phyloP scores from a whole-genome alignment of 2,888 invertebrate genomes.

The Orchesellides sinensis region DNA sequence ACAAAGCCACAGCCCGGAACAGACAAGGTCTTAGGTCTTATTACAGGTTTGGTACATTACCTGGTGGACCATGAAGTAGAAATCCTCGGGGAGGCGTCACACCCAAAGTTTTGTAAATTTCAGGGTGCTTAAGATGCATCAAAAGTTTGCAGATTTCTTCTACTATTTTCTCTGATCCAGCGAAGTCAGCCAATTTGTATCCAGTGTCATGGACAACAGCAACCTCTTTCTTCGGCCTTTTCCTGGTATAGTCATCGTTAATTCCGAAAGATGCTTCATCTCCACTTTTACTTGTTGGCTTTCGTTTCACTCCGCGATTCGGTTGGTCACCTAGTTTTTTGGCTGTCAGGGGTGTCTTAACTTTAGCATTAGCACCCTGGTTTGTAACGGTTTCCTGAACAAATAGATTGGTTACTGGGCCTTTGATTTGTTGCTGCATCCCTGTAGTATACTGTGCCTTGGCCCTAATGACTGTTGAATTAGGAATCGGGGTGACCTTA shows the following conservation, averaged over 20 bases:
- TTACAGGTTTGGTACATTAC: constrained; percentile 77
- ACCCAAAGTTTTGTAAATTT: constrained; percentile 90
- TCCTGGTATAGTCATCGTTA: constrained; percentile 36
- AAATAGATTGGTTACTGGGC: too few relatives aligned
- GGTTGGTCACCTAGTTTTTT: background rate
- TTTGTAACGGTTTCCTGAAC: too few relatives aligned
- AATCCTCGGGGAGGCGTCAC: constrained; percentile 93
- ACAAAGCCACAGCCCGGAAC: too few relatives aligned
- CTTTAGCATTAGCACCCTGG: too few relatives aligned
- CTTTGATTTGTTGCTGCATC: background rate
- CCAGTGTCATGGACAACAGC: constrained; percentile 62
- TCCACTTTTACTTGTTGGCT: background rate
- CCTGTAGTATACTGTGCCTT: background rate
- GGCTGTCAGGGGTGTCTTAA: background rate
- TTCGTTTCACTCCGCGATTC: constrained; percentile 38
- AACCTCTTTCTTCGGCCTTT: constrained; percentile 60
- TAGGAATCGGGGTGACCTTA: too few relatives aligned
- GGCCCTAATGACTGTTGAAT: too few relatives aligned
- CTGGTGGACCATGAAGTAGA: constrained; percentile 96
- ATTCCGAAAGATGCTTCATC: constrained; percentile 17
- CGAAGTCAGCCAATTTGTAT: constrained; percentile 85
- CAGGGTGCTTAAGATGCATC: constrained; percentile 92
- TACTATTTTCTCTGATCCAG: constrained; percentile 87
- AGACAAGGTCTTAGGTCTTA: too few relatives aligned
- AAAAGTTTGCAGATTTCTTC: constrained; percentile 79